Percentiles rank a stretch among this genome's conserved stretches.
These are phyloP conservation scores for Leguminivora glycinivorella DNA, from an alignment of 1,140 invertebrate genomes.

Conservation along the genomic window DNA sequence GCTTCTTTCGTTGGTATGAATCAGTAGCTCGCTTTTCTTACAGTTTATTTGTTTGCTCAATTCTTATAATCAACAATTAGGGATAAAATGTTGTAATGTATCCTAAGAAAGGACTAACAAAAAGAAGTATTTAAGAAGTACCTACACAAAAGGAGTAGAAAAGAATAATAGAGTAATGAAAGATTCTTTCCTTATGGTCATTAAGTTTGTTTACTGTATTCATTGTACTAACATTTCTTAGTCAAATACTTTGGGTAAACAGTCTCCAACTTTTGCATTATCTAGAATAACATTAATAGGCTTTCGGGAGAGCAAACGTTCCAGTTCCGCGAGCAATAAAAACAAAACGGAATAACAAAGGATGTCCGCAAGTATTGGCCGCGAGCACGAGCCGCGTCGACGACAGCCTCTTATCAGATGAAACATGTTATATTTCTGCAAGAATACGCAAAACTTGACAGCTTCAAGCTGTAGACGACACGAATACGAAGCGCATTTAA, in stretches of 20 bases:
- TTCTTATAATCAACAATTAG: slow-evolving; percentile 7
- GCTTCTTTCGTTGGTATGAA: slow-evolving; percentile 21
- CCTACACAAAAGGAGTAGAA: too few species aligned
- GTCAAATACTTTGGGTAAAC: slow-evolving; percentile 16
- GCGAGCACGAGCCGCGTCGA: slow-evolving; percentile 57
- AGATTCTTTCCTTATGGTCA: background rate
- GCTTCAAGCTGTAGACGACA: slow-evolving; percentile 45
- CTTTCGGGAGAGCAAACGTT: slow-evolving; percentile 37
- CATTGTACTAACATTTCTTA: slow-evolving; percentile 12
- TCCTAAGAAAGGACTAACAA: background rate
- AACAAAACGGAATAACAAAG: slow-evolving; percentile 50
- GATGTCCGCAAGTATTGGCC: slow-evolving; percentile 58
- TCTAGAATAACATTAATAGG: slow-evolving; percentile 37
- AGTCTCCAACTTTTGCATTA: slow-evolving; percentile 27
- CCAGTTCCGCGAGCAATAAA: slow-evolving; percentile 44
- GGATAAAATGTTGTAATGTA: background rate
- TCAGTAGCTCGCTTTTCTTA: slow-evolving; percentile 6
- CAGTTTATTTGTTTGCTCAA: slow-evolving; percentile 9
- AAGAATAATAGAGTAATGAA: too few species aligned
- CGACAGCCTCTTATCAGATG: slow-evolving; percentile 67
- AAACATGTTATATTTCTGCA: slow-evolving; percentile 62
- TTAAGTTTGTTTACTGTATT: slow-evolving; percentile 7
- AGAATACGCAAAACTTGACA: slow-evolving; percentile 57
- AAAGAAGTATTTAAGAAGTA: background rate
- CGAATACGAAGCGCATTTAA: slow-evolving; percentile 46